phyloP scores from a whole-genome alignment of 1,140 invertebrate species.

The Drosophila quadrilineata region DNA sequence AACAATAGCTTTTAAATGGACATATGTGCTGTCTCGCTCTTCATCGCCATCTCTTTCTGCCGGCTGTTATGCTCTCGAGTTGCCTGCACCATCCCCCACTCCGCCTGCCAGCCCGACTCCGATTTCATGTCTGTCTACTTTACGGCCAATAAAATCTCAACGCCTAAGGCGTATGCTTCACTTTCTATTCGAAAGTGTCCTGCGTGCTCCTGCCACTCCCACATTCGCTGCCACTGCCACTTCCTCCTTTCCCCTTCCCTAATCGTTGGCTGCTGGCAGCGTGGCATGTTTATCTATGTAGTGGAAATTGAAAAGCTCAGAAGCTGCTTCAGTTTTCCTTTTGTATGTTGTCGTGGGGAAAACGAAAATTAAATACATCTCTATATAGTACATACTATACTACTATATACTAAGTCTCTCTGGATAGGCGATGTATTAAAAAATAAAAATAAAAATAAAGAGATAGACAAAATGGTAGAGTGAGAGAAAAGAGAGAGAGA shows the following conservation, averaged over 20 bases:
- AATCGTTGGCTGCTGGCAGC: conserved; percentile 59
- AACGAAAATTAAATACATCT: conserved; percentile 72
- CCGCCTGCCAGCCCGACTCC: conserved; percentile 31
- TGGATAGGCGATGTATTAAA: neutral
- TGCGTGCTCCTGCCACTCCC: neutral
- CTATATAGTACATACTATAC: conserved; percentile 11
- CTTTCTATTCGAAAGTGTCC: conserved; percentile 4
- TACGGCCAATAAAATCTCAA: conserved; percentile 76
- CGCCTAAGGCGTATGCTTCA: conserved; percentile 53
- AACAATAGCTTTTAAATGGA: conserved; percentile 73
- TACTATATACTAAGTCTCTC: neutral
- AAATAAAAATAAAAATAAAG: too few relatives aligned
- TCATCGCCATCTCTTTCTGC: neutral
- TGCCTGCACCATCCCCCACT: neutral
- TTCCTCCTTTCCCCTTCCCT: conserved; percentile 9
- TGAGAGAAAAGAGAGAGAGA: too few relatives aligned
- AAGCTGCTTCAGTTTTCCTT: conserved; percentile 2
- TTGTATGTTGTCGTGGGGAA: conserved; percentile 24
- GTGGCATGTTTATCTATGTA: conserved; percentile 72
- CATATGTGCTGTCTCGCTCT: conserved; percentile 37
- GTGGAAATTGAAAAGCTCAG: conserved; percentile 68
- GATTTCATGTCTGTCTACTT: conserved; percentile 72
- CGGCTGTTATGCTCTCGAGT: neutral
- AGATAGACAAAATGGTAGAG: too few relatives aligned
- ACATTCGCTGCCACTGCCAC: neutral